Evolutionary conservation across 2,113 vertebrate species (phyloP).

Genomic region (Zosterops borbonicus): DNA sequence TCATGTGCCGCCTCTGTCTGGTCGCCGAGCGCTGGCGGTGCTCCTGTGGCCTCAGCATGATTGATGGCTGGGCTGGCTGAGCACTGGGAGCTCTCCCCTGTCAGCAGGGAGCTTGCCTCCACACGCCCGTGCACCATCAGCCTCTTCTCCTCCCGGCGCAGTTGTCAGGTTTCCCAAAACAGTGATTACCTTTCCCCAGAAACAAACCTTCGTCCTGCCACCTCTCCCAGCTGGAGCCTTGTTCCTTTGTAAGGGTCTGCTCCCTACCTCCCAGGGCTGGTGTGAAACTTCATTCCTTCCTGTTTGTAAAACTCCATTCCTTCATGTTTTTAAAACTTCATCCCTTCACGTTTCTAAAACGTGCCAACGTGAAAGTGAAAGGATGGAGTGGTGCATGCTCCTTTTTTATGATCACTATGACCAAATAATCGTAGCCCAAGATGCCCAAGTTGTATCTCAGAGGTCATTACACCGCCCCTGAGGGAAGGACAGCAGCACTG

Average conservation of each 20-base stretch:
- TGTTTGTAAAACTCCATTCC: neutral
- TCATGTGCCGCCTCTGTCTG: slow-evolving; percentile 48
- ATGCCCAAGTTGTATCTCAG: neutral
- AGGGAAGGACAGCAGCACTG: neutral
- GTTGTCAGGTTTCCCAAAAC: slow-evolving; percentile 39
- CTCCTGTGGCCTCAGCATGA: neutral
- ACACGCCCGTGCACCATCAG: neutral
- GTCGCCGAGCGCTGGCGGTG: neutral
- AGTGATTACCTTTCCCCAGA: slow-evolving; percentile 18
- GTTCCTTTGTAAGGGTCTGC: neutral
- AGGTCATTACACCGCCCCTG: neutral
- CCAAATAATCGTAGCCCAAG: neutral
- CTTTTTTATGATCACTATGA: neutral
- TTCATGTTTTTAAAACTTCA: neutral
- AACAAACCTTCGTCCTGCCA: neutral
- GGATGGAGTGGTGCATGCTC: fast-evolving
- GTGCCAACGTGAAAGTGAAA: neutral
- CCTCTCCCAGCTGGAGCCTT: neutral
- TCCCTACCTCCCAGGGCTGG: neutral
- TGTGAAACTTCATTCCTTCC: neutral
- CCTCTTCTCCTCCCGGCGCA: neutral
- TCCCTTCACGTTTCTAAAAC: neutral
- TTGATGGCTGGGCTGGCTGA: neutral
- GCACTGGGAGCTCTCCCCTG: slow-evolving; percentile 10
- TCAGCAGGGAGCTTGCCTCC: neutral